A percentile compares a stretch with the other conserved stretches of the same genome.
Conservation (phyloP, 2,888 invertebrate species). For the Megaustenia siamemsis region DNA sequence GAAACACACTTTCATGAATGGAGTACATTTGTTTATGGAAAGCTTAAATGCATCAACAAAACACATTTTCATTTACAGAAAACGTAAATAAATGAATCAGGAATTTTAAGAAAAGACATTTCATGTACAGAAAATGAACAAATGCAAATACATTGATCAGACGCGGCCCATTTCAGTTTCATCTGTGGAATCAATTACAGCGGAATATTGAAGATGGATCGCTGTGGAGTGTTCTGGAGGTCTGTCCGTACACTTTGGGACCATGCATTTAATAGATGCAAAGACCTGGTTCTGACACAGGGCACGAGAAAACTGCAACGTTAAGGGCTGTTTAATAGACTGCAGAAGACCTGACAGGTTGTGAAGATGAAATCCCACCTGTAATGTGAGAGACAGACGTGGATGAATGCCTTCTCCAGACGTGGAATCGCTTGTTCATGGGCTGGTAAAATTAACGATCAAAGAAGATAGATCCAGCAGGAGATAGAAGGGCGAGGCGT, state of each 20-base stretch:
- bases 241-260: background rate
- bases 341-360: background rate
- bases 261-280: constrained; percentile 22
- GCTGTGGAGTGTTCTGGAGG: too few relatives aligned
- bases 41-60: too few relatives aligned
- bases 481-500: background rate
- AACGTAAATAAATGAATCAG: too few relatives aligned
- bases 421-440: constrained; percentile 25
- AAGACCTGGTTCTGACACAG: background rate
- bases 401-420: background rate
- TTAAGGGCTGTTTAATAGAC: constrained; percentile 37
- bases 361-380: constrained; percentile 26
- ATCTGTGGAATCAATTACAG: background rate
- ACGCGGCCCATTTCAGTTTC: too few relatives aligned
- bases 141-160: too few relatives aligned
- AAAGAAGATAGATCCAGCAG: constrained; percentile 38
- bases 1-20: too few relatives aligned
- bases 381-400: constrained; percentile 32
- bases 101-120: too few relatives aligned
- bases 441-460: constrained; percentile 24
- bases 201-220: background rate
- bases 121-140: too few relatives aligned
- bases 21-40: too few relatives aligned
- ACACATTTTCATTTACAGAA: too few relatives aligned
- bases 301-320: background rate